Conservation (phyloP, 2,888 invertebrate genomes). For the Allacma fusca region DNA sequence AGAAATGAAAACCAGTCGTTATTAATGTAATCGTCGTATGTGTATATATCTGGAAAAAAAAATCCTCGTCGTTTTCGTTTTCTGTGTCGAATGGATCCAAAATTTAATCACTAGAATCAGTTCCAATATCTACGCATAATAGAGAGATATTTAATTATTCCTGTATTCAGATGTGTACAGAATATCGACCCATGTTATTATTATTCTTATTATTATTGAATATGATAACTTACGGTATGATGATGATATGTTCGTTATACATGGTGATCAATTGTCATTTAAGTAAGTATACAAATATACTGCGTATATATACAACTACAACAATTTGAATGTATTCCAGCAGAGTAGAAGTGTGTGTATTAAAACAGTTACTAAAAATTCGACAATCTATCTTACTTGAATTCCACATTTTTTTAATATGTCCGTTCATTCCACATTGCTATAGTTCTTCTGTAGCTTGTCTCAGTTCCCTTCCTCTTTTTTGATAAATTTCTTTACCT, state of each 20-base stretch:
- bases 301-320: slow-evolving; percentile 37
- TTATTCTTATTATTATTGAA: slow-evolving; percentile 36
- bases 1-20: slow-evolving; percentile 37
- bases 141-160: slow-evolving; percentile 43
- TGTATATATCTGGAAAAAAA: slow-evolving; percentile 40
- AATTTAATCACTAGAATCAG: slow-evolving; percentile 34
- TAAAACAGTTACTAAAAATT: slow-evolving; percentile 43
- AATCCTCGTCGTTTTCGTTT: slow-evolving; percentile 36
- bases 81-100: slow-evolving; percentile 32
- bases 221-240: slow-evolving; percentile 38
- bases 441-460: neutral
- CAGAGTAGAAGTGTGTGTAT: slow-evolving; percentile 35
- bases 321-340: slow-evolving; percentile 45
- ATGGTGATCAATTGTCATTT: slow-evolving; percentile 45
- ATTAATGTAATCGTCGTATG: slow-evolving; percentile 40
- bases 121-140: slow-evolving; percentile 39
- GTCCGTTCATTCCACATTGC: slow-evolving; percentile 24
- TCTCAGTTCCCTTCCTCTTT: slow-evolving; percentile 13
- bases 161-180: slow-evolving; percentile 37
- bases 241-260: slow-evolving; percentile 44
- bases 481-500: neutral
- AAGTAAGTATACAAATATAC: slow-evolving; percentile 36
- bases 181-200: slow-evolving; percentile 34
- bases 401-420: slow-evolving; percentile 29
- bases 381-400: slow-evolving; percentile 40